These are phyloP conservation scores for Hermaeophaga mercurialis DNA, from an alignment of 2,888 invertebrate genomes.

Conservation along the genomic window DNA sequence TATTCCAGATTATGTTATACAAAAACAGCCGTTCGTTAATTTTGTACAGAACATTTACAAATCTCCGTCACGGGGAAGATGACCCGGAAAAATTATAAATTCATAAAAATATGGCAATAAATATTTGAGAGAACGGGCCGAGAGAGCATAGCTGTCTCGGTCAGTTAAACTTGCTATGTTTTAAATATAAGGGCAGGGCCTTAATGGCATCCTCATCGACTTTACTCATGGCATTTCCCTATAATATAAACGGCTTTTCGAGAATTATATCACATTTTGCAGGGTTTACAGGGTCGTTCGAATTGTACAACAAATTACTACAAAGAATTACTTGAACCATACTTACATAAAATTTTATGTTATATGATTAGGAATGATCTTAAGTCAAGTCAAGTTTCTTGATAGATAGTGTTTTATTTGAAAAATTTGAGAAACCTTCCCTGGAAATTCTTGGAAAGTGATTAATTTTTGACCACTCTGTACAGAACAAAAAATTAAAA, in stretches of 20 bases:
- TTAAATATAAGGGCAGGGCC: conserved; percentile 37
- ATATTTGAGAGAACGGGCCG: conserved; percentile 35
- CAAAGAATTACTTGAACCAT: no score
- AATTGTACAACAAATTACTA: no score
- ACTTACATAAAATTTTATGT: no score
- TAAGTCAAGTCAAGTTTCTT: no score
- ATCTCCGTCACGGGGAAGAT: conserved; percentile 27
- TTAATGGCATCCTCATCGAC: conserved; percentile 27
- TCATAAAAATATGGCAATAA: conserved; percentile 38
- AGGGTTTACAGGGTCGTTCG: background rate
- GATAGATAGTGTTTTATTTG: no score
- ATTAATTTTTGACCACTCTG: no score
- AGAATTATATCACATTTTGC: conserved; percentile 12
- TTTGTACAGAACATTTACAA: conserved; percentile 12
- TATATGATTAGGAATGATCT: no score
- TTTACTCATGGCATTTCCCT: conserved; percentile 29
- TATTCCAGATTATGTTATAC: no score
- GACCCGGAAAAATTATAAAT: conserved; percentile 37
- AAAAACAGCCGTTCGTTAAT: no score
- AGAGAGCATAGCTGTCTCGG: conserved; percentile 36
- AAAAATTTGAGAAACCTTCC: no score
- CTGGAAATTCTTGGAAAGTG: no score
- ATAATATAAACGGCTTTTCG: conserved; percentile 24
- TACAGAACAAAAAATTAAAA: no score
- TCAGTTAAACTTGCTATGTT: conserved; percentile 38